A percentile compares a stretch with the other conserved stretches of the same genome.
phyloP scores from a whole-genome alignment of 35 echinoderm and acorn worm species.

The Apostichopus parvimensis region DNA sequence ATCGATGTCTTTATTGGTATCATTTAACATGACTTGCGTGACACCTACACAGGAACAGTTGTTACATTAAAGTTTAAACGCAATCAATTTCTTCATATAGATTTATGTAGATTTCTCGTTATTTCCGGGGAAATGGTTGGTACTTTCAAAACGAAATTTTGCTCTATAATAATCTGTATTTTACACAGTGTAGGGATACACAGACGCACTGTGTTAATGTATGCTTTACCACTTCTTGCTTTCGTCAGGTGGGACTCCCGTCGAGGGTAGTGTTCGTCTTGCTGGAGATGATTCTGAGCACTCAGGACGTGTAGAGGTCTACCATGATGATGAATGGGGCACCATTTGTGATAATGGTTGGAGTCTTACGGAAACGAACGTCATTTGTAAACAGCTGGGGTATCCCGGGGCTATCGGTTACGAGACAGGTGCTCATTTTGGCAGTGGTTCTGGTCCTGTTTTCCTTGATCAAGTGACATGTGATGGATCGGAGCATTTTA shows the following conservation, averaged over 20 bases:
- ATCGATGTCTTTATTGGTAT: no score
- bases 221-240: no score
- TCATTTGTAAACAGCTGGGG: constrained; percentile 46
- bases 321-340: constrained; percentile 37
- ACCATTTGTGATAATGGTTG: constrained; percentile 59
- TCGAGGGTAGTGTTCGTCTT: neutral
- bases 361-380: constrained; percentile 8
- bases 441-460: constrained; percentile 33
- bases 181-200: no score
- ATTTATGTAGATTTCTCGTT: no score
- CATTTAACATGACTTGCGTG: no score
- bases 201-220: no score
- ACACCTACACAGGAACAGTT: no score
- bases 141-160: no score
- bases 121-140: no score
- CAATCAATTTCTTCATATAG: no score
- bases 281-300: neutral
- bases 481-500: constrained; percentile 27
- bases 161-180: no score
- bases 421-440: neutral
- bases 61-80: no score
- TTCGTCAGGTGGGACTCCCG: neutral
- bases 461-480: constrained; percentile 46
- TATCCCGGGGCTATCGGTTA: neutral
- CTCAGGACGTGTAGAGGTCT: constrained; percentile 46